Conservation (phyloP, 23 tunicate genomes). For the Diplosoma virens region DNA sequence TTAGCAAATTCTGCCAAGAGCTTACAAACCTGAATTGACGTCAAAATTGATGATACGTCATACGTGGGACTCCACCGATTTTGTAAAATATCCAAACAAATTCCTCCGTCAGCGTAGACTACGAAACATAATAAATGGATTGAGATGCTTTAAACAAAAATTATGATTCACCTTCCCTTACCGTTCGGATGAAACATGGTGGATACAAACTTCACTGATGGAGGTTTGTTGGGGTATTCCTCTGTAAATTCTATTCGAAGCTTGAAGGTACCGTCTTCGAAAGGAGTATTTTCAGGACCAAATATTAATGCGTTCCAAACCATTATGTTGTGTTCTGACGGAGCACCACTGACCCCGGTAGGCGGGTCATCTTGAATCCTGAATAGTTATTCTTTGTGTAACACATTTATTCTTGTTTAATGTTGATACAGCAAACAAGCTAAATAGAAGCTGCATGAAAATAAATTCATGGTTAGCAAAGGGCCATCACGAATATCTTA, state of each 20-base stretch:
- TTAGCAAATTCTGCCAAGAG: no score
- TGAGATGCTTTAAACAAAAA: not conserved
- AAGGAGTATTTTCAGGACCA: conserved; percentile 99
- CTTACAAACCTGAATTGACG: conserved; percentile 81
- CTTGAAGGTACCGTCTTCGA: conserved; percentile 99
- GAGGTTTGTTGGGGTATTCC: conserved; percentile 98
- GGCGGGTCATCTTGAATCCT: conserved; percentile 97
- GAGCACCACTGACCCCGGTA: conserved; percentile 97
- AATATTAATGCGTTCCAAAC: conserved; percentile 97
- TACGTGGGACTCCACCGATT: conserved; percentile 99
- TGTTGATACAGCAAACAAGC: no score
- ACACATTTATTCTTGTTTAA: no score
- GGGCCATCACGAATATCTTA: no score
- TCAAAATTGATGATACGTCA: conserved; percentile 92
- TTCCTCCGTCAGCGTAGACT: conserved; percentile 98
- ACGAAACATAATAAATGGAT: not conserved
- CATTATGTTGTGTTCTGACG: conserved; percentile 92
- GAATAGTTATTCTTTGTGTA: not conserved
- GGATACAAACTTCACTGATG: conserved; percentile 85
- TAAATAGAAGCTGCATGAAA: no score
- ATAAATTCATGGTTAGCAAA: no score
- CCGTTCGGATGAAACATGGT: conserved; percentile 99
- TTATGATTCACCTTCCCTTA: conserved; percentile 3
- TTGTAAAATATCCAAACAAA: conserved; percentile 94
- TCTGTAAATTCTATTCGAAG: conserved; percentile 94